Base-by-base conservation (phyloP, 2,888 invertebrate genomes). In the Amaurobius ferox region DNA sequence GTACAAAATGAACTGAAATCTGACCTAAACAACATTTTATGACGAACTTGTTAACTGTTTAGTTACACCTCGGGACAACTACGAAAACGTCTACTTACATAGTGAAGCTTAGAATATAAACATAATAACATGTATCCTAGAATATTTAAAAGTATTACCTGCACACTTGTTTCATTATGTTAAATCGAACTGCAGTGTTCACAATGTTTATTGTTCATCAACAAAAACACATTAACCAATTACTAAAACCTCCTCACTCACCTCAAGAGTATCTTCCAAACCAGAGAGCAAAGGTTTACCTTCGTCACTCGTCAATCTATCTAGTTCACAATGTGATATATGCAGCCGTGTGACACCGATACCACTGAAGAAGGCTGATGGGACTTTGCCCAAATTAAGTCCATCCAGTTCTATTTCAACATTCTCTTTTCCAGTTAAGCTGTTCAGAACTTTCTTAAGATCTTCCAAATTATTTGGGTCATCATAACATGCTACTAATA, bases 191-290 rank as follows among this genome's bases (percentile, higher is more conserved):
- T n/a, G n/a, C n/a, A n/a, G n/a, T n/a, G n/a, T n/a, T n/a, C n/a
- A n/a, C n/a, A n/a, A n/a, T n/a, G n/a, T n/a, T n/a, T n/a, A n/a
- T n/a, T n/a, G n/a, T n/a, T n/a, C n/a, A n/a, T n/a, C n/a, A n/a
- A n/a, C n/a, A n/a, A n/a, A n/a, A n/a, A n/a, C n/a, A 55, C 23
- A n/a, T n/a, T n/a, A n/a, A n/a, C n/a, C n/a, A n/a, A n/a, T n/a
- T n/a, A n/a, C n/a, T n/a, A n/a, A n/a, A n/a, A 7, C 6, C 6
- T 26, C 5, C 1, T 9, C n/a, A 44, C 35, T 26, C 29, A 83
- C 81, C 48, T 71, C 62, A 16, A 83, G 64, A 26, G 26, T 64
- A 9, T 83, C 48, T 29, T 83, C 81, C 7, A 83, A 29, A 19
- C 81, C 81, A 5, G 32, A 7, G 1, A 83, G 35, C 0, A 73